A percentile compares a stretch with the other conserved stretches of the same genome.
phyloP scores from a whole-genome alignment of 2,113 vertebrate species.

The Halcyon malimbica region DNA sequence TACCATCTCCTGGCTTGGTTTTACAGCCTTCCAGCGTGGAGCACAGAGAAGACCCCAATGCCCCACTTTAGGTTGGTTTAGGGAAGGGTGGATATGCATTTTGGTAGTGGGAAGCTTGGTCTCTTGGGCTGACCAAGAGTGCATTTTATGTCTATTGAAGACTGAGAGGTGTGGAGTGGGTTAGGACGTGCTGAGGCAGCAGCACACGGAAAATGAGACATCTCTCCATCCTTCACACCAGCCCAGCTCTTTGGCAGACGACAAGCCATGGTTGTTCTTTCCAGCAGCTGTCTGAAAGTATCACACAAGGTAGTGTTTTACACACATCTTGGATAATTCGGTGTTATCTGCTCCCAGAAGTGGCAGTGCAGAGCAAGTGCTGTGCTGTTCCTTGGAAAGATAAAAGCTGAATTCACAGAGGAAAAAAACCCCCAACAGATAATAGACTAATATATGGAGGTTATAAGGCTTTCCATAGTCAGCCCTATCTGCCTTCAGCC shows the following conservation, averaged over 20 bases:
- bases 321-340: fast-evolving
- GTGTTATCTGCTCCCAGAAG: background rate
- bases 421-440: background rate
- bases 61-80: background rate
- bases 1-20: background rate
- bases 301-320: background rate
- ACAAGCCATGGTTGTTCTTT: background rate
- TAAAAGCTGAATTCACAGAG: background rate
- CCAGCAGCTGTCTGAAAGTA: background rate
- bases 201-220: background rate
- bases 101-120: background rate
- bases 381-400: background rate
- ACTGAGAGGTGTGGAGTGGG: background rate
- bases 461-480: background rate
- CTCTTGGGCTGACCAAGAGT: fast-evolving
- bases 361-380: background rate
- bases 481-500: background rate
- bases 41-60: background rate
- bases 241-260: background rate
- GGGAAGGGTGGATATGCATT: background rate
- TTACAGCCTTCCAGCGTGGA: background rate
- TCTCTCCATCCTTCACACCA: background rate
- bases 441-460: background rate
- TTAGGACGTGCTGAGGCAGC: background rate
- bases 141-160: background rate